These are phyloP conservation scores for Pelecanoides urinatrix DNA, from an alignment of 2,113 vertebrate species.

Conservation along the genomic window DNA sequence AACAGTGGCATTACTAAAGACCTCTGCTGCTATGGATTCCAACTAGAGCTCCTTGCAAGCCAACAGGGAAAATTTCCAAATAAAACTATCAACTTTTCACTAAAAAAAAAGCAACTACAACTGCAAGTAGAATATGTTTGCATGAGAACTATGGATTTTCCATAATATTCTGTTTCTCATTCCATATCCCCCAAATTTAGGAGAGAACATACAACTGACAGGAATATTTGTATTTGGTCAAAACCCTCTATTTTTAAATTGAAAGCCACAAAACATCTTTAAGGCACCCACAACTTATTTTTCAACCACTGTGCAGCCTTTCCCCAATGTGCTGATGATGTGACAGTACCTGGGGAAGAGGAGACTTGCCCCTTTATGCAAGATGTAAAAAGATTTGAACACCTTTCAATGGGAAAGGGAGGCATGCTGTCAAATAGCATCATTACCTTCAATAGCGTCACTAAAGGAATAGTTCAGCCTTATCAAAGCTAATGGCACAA, in stretches of 20 bases:
- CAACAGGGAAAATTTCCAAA: neutral
- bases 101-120: neutral
- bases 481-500: neutral
- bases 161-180: neutral
- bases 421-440: neutral
- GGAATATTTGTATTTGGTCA: neutral
- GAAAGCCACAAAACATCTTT: neutral
- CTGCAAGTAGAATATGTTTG: neutral
- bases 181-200: neutral
- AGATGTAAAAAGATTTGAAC: neutral
- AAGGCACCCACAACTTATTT: neutral
- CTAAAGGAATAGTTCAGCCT: neutral
- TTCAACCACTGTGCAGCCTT: neutral
- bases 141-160: neutral
- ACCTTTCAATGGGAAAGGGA: neutral
- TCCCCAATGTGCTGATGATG: neutral
- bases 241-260: neutral
- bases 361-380: neutral
- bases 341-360: neutral
- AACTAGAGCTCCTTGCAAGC: neutral
- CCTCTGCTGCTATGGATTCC: neutral
- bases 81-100: neutral
- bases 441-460: neutral
- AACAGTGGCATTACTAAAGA: neutral
- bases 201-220: fast-evolving